Evolutionary conservation across 2,113 vertebrate species (phyloP).

Genomic region (Rhegmatorhina hoffmannsi): DNA sequence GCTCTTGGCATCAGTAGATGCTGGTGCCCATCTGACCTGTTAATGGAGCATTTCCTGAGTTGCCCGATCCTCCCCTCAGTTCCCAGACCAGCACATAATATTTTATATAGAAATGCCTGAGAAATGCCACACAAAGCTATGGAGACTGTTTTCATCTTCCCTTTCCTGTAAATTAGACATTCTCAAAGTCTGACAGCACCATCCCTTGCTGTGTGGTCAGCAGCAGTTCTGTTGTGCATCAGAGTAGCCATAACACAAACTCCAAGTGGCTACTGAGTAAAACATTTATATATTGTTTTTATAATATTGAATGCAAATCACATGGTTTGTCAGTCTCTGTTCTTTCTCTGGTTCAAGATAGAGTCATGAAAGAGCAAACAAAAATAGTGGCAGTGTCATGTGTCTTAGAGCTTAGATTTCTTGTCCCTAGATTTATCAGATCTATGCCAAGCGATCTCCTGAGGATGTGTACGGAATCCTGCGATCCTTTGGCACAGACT

Average conservation of each 20-base stretch:
- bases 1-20: background rate
- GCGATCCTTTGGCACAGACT: slow-evolving; percentile 85
- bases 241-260: background rate
- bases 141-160: background rate
- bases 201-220: background rate
- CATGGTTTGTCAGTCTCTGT: background rate
- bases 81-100: background rate
- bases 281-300: background rate
- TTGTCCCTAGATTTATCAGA: slow-evolving; percentile 88
- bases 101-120: background rate
- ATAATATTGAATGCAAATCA: background rate
- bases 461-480: slow-evolving; percentile 85
- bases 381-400: background rate
- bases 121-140: background rate
- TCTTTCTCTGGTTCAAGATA: background rate
- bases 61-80: background rate
- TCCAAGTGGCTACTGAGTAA: background rate
- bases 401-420: background rate
- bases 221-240: background rate
- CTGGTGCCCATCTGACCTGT: background rate
- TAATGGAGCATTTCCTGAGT: background rate
- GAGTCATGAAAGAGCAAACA: background rate
- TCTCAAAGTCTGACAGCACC: background rate
- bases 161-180: background rate
- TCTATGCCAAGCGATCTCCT: slow-evolving; percentile 87